phyloP scores from a whole-genome alignment of 2,797 vertebrate species.

The Mormyrops boulengeri region DNA sequence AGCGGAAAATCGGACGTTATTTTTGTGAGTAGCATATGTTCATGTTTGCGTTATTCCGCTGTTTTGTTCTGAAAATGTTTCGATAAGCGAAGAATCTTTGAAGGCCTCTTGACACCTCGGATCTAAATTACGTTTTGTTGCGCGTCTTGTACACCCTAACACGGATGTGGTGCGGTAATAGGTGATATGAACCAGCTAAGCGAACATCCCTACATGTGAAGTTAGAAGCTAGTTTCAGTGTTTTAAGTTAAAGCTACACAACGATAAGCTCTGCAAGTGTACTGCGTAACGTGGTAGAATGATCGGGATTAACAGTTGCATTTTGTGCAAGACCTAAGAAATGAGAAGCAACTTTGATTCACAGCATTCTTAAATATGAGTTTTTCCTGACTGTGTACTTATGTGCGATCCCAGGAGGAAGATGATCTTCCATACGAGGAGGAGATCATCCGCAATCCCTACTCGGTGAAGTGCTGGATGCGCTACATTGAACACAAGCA shows the following conservation, averaged over 20 bases:
- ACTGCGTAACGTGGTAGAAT: not conserved
- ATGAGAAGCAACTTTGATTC: not conserved
- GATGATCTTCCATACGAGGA: conserved; percentile 89
- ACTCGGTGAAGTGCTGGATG: conserved; percentile 90
- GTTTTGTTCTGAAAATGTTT: not conserved
- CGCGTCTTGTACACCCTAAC: not conserved
- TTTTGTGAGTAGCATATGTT: conserved; percentile 56
- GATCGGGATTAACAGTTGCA: not conserved
- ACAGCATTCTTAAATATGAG: not conserved
- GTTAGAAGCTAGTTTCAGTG: not conserved
- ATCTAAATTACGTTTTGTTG: not conserved
- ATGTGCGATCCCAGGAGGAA: conserved; percentile 64
- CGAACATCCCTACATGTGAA: not conserved
- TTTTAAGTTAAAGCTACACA: not conserved
- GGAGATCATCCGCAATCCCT: conserved; percentile 87
- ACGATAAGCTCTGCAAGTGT: not conserved
- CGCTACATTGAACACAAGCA: conserved; percentile 86
- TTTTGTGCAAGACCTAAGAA: not conserved
- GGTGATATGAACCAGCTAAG: not conserved
- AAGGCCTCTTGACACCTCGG: conserved; percentile 25
- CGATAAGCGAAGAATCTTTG: not conserved
- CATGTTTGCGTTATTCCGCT: not conserved
- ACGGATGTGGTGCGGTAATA: not conserved
- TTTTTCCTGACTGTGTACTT: not conserved
- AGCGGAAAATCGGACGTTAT: conserved; percentile 56